phyloP scores from a whole-genome alignment of 1,140 invertebrate genomes.

The Pachypeltis micranthus region DNA sequence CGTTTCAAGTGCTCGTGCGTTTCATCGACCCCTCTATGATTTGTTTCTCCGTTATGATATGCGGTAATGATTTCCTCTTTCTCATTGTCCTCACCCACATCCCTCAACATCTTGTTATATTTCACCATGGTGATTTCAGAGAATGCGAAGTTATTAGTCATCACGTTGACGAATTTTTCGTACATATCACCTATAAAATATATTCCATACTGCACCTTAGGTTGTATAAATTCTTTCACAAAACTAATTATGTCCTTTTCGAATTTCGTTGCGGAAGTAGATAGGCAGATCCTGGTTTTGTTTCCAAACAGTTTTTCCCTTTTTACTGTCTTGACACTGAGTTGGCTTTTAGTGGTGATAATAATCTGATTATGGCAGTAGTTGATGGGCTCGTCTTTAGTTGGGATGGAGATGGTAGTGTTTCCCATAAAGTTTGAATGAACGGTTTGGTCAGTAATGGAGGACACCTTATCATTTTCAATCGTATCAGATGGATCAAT shows the following conservation, averaged over 20 bases:
- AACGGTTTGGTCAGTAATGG: too few species aligned
- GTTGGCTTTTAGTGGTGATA: background rate
- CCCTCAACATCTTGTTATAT: background rate
- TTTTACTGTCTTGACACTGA: background rate
- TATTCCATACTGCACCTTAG: background rate
- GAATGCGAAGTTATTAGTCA: background rate
- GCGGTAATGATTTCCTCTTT: background rate
- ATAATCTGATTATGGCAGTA: background rate
- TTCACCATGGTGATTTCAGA: background rate
- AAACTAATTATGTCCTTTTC: background rate
- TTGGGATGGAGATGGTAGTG: background rate
- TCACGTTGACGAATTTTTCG: background rate
- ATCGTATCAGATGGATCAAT: background rate
- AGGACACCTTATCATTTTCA: too few species aligned
- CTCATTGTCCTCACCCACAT: background rate
- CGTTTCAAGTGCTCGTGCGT: background rate
- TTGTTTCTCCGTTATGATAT: constrained; percentile 2
- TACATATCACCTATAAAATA: background rate
- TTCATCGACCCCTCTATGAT: background rate
- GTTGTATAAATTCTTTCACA: background rate
- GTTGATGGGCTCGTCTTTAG: background rate
- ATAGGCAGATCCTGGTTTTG: background rate
- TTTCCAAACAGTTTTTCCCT: background rate
- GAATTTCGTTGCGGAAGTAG: background rate
- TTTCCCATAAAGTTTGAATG: background rate